These are phyloP conservation scores for Physocephala rufipes DNA, from an alignment of 2,888 invertebrate species.

Conservation along the genomic window DNA sequence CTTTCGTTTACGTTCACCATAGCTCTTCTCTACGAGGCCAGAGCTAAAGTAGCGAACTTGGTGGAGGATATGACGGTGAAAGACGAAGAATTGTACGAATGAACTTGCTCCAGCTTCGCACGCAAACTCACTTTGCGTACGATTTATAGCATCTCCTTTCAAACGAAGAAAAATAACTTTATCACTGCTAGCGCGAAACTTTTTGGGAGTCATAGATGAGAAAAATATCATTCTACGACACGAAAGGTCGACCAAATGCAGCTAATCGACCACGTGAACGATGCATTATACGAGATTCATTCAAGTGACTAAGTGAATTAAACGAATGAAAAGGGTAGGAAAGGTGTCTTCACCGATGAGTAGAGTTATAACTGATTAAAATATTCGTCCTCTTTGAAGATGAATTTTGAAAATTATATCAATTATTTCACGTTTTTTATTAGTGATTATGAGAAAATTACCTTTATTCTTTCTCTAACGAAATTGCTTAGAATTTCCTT, in stretches of 20 bases:
- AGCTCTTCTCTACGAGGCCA: background rate
- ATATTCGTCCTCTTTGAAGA: too few species aligned
- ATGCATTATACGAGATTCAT: slow-evolving; percentile 14
- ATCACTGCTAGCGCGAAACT: slow-evolving; percentile 11
- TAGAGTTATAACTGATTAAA: too few species aligned
- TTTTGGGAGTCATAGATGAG: slow-evolving; percentile 5
- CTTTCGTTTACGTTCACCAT: too few species aligned
- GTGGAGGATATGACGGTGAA: background rate
- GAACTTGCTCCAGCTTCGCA: background rate
- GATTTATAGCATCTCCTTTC: slow-evolving; percentile 24
- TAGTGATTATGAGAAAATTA: too few species aligned
- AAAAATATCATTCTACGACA: background rate
- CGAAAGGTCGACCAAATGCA: slow-evolving; percentile 4
- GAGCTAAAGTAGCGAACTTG: too few species aligned
- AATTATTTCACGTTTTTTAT: too few species aligned
- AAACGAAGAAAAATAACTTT: slow-evolving; percentile 22
- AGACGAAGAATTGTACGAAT: background rate
- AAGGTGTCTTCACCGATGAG: too few species aligned
- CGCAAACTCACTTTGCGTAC: slow-evolving; percentile 11
- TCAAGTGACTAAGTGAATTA: background rate
- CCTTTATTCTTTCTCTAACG: too few species aligned
- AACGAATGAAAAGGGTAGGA: background rate
- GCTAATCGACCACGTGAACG: slow-evolving; percentile 29
- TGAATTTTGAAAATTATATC: too few species aligned
- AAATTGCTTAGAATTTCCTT: too few species aligned